A percentile compares a stretch with the other conserved stretches of the same genome.
Evolutionary conservation across 2,888 invertebrate species (phyloP).

Genomic region (Scaptomyza tumidula): DNA sequence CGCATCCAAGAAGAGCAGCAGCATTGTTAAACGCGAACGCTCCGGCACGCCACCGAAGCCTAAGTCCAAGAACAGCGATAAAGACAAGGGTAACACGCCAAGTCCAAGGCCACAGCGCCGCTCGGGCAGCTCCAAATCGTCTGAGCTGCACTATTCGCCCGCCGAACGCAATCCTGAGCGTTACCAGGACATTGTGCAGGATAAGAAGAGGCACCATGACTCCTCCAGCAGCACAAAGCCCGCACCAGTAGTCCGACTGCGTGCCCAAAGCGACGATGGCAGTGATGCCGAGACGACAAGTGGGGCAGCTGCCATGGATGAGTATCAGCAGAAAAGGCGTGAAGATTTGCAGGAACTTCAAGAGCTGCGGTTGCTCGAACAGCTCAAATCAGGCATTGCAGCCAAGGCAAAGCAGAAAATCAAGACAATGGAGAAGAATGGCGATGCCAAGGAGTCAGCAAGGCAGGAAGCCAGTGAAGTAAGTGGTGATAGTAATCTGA

Average conservation of each 20-base stretch:
- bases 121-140: conserved; percentile 67
- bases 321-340: conserved; percentile 86
- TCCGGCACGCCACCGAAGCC: conserved; percentile 57
- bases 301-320: conserved; percentile 85
- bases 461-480: conserved; percentile 68
- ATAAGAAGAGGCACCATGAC: conserved; percentile 50
- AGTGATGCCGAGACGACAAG: conserved; percentile 86
- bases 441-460: conserved; percentile 42
- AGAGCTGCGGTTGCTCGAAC: conserved; percentile 89
- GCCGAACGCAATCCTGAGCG: conserved; percentile 89
- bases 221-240: conserved; percentile 41
- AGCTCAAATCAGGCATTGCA: conserved; percentile 87
- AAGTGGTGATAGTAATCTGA: conserved; percentile 69
- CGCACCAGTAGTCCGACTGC: conserved; percentile 86
- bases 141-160: conserved; percentile 89
- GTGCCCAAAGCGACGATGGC: conserved; percentile 87
- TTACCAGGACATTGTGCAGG: conserved; percentile 86
- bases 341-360: conserved; percentile 86
- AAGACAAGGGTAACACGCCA: conserved; percentile 47
- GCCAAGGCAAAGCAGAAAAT: conserved; percentile 89
- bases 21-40: conserved; percentile 42
- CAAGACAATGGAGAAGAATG: conserved; percentile 86
- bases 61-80: conserved; percentile 25
- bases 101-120: conserved; percentile 51
- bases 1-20: conserved; percentile 19